Evolutionary conservation across 2,113 vertebrate genomes (phyloP).

Genomic region (Pipra filicauda): DNA sequence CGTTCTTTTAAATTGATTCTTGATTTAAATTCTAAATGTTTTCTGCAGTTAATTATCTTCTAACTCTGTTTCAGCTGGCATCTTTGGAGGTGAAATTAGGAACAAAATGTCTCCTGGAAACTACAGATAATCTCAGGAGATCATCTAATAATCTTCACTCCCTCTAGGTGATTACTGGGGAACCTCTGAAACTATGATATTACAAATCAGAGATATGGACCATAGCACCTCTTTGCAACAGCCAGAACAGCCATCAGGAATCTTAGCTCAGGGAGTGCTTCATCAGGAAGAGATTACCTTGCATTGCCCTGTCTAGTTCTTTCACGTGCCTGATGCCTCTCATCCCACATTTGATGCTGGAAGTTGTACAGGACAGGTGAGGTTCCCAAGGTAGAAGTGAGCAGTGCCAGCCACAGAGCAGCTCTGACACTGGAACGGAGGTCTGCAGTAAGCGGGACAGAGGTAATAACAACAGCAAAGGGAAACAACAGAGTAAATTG

Average conservation of each 20-base stretch:
- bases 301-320: not conserved
- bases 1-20: not conserved
- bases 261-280: not conserved
- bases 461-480: not conserved
- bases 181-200: not conserved
- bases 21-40: not conserved
- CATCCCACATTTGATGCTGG: not conserved
- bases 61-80: not conserved
- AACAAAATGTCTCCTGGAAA: not conserved
- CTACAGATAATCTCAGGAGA: not conserved
- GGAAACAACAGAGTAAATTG: not conserved
- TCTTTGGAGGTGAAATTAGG: not conserved
- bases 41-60: not conserved
- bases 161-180: not conserved
- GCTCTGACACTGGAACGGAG: not conserved
- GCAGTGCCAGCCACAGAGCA: not conserved
- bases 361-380: not conserved
- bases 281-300: not conserved
- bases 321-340: not conserved
- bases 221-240: not conserved
- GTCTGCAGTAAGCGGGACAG: accelerated
- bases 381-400: not conserved
- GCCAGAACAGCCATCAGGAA: not conserved
- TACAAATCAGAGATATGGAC: not conserved
- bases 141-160: not conserved